Conservation (phyloP, 2,888 invertebrate species). For the Dastarcus helophoroides region DNA sequence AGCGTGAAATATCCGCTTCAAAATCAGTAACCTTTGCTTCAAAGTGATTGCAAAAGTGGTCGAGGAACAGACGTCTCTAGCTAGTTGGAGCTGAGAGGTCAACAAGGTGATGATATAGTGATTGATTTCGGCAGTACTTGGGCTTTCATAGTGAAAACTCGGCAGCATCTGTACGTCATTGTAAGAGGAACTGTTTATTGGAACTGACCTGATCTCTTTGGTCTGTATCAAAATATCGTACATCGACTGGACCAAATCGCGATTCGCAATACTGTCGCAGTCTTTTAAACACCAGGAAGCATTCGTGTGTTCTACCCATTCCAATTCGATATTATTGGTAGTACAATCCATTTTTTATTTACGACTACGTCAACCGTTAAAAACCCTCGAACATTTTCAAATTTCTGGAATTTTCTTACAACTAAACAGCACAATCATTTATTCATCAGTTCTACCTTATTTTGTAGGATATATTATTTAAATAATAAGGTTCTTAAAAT, state of each 20-base stretch:
- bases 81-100: constrained; percentile 42
- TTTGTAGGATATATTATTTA: background rate
- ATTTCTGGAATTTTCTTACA: no score
- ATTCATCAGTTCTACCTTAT: no score
- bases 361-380: no score
- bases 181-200: constrained; percentile 25
- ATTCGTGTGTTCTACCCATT: constrained; percentile 48
- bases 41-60: constrained; percentile 46
- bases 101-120: constrained; percentile 42
- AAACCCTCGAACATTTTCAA: no score
- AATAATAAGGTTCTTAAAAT: background rate
- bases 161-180: constrained; percentile 37
- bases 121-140: constrained; percentile 40
- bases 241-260: constrained; percentile 41
- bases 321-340: constrained; percentile 24
- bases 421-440: no score
- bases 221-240: constrained; percentile 44
- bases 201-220: constrained; percentile 38
- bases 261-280: constrained; percentile 41
- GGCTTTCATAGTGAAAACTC: constrained; percentile 42
- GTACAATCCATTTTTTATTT: background rate
- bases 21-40: constrained; percentile 43
- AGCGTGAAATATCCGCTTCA: constrained; percentile 47
- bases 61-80: constrained; percentile 43
- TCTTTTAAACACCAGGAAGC: constrained; percentile 47